phyloP scores from a whole-genome alignment of 2,797 vertebrate species.

The Cygnus olor region DNA sequence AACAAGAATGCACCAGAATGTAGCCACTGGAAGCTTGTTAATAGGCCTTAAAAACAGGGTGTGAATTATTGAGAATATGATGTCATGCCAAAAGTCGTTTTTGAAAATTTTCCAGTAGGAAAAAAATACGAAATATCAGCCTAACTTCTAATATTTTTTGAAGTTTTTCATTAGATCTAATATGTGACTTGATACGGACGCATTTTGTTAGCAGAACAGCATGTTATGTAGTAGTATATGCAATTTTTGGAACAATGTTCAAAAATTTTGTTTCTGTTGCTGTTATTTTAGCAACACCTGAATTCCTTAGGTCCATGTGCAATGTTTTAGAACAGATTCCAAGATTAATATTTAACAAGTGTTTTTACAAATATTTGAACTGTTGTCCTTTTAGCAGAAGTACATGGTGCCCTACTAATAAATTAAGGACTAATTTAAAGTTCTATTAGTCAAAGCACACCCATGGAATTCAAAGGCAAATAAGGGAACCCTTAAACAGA shows the following conservation, averaged over 20 bases:
- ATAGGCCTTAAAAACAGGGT: background rate
- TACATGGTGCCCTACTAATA: background rate
- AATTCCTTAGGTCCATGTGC: background rate
- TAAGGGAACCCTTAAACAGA: background rate
- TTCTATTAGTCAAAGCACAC: background rate
- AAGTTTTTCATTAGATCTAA: background rate
- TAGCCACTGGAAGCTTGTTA: background rate
- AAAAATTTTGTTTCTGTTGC: background rate
- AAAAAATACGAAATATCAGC: background rate
- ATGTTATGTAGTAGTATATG: rapidly evolving
- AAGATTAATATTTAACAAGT: conserved; percentile 17
- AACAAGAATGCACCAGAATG: background rate
- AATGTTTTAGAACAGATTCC: background rate
- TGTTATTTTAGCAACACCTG: background rate
- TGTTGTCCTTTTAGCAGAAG: background rate
- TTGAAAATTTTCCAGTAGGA: background rate
- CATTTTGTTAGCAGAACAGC: background rate
- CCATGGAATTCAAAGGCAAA: background rate
- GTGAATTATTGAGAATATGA: background rate
- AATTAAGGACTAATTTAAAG: background rate
- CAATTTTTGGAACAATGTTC: background rate
- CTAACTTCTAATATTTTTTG: background rate
- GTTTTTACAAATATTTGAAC: conserved; percentile 28
- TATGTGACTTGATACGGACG: background rate
- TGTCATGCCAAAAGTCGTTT: background rate